Percentiles rank a stretch among this genome's conserved stretches.
These are phyloP conservation scores for Noctua fimbriata DNA, from an alignment of 2,888 invertebrate genomes.

Conservation along the genomic window DNA sequence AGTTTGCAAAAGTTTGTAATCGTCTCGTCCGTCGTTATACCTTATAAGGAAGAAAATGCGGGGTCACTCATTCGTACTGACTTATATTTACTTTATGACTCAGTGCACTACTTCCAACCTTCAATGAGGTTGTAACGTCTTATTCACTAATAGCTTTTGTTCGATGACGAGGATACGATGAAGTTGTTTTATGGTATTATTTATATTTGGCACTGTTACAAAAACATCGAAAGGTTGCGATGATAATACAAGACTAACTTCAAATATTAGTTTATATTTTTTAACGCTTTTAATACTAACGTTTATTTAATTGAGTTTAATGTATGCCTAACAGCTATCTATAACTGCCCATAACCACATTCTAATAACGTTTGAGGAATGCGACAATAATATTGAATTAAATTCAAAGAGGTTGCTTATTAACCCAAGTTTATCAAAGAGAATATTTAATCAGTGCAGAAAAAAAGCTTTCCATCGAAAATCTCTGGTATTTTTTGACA, in stretches of 20 bases:
- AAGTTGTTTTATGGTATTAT: constrained; percentile 10
- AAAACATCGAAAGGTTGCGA: neutral
- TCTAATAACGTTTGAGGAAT: constrained; percentile 8
- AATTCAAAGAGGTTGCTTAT: neutral
- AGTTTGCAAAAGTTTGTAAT: constrained; percentile 9
- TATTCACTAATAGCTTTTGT: constrained; percentile 59
- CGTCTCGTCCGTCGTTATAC: constrained; percentile 8
- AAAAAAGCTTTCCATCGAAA: neutral
- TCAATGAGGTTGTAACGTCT: constrained; percentile 50
- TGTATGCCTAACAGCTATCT: neutral
- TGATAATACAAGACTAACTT: neutral
- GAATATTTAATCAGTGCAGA: neutral
- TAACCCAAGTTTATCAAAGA: constrained; percentile 7
- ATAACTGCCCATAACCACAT: constrained; percentile 15
- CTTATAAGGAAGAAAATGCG: constrained; percentile 40
- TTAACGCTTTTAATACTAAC: neutral
- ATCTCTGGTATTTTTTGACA: neutral
- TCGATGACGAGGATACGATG: constrained; percentile 12
- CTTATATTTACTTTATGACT: constrained; percentile 57
- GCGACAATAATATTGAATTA: neutral
- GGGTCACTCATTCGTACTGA: constrained; percentile 39
- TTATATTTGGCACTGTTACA: neutral
- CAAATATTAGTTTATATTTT: neutral
- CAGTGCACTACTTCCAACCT: constrained; percentile 50
- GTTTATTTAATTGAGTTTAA: neutral